Percentiles rank a stretch among this genome's conserved stretches.
Evolutionary conservation across 2,797 vertebrate genomes (phyloP).

Genomic region (Syngnathus acus): DNA sequence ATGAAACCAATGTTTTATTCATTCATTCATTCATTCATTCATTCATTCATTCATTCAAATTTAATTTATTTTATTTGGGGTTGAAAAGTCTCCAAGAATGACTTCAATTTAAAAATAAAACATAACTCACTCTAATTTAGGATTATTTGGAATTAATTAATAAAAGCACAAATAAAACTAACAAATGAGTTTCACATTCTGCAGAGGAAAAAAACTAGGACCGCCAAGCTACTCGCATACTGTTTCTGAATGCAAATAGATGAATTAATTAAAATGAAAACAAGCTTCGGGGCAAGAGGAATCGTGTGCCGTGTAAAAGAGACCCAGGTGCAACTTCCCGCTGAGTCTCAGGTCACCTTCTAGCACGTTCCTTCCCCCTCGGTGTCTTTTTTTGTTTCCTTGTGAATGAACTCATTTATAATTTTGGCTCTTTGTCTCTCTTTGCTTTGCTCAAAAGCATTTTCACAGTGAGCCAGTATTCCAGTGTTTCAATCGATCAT

Average conservation of each 20-base stretch:
- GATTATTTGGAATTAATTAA: no score
- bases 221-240: constrained; percentile 31
- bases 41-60: no score
- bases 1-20: no score
- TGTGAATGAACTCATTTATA: background rate
- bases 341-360: background rate
- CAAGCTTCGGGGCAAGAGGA: background rate
- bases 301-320: background rate
- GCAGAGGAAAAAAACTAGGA: no score
- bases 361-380: background rate
- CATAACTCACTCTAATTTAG: no score
- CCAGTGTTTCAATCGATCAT: background rate
- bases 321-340: background rate
- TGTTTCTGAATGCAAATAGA: constrained; percentile 43
- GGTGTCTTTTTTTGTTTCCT: background rate
- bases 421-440: background rate
- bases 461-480: background rate
- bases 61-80: no score
- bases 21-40: no score
- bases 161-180: no score
- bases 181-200: no score
- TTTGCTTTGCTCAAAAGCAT: background rate
- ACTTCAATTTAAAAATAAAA: no score
- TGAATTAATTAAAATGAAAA: constrained; percentile 33
- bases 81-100: no score